Base-by-base conservation (phyloP, 2,888 invertebrate genomes). In the Cosmia trapezina region DNA sequence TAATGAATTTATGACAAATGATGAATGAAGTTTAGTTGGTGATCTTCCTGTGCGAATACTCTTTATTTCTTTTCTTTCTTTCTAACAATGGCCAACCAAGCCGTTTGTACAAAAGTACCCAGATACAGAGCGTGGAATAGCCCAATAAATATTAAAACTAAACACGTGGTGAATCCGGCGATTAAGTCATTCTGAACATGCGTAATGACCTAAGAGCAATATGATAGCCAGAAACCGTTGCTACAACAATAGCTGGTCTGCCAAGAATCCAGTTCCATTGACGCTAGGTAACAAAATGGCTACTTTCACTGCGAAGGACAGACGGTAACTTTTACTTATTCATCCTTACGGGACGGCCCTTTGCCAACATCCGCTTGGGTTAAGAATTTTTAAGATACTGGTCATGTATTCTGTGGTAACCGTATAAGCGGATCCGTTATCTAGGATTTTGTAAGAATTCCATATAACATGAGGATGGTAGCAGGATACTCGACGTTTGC, bases 181-280 rank as follows among this genome's bases (percentile, higher is more conserved):
- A 67, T 76, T 78, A 78, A n/a, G n/a, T n/a, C n/a, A 84, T 74
- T 76, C 84, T 56, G 41, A 22, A 43, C 80, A 81, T 74, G 78
- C 41, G 45, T 63, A 69, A 65, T 81, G 76, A 78, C 74, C 74
- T 76, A 74, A 83, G 73, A 70, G 54, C 82, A 82, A n/a, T n/a
- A 82, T 78, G 76, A 80, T 65, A 75, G 71, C 73, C 81, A 77
- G 70, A 72, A 68, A 63, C 51, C 5, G 54, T 64, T 82, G 63
- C 69, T 19, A 56, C 69, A 82, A 68, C 64, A 81, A 51, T 51
- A 49, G 75, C 56, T 59, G 62, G n/a, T 66, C 71, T 78, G 75
- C 77, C 83, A 77, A 77, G 70, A 78, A 79, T 65, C 57, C 28
- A 57, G 53, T 28, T 73, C 45, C 11, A 79, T 67, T 57, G 73